Percentiles rank a stretch among this genome's conserved stretches.
Conservation (phyloP, 2,113 vertebrate species). For the Ochotona curzoniae region DNA sequence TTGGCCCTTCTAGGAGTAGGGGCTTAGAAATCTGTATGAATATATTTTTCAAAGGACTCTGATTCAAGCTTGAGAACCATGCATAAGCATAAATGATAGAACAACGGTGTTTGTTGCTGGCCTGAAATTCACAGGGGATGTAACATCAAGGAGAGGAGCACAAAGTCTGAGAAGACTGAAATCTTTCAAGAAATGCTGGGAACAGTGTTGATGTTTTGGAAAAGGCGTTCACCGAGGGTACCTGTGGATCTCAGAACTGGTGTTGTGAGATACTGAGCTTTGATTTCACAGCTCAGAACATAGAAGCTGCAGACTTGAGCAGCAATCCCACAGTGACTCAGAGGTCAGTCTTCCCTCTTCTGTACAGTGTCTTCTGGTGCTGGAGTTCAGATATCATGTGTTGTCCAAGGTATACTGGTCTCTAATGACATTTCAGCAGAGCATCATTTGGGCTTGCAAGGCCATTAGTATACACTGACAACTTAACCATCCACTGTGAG, state of each 20-base stretch:
- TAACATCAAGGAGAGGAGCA: neutral
- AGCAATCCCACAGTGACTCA: neutral
- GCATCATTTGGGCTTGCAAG: neutral
- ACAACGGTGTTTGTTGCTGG: neutral
- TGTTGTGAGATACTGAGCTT: neutral
- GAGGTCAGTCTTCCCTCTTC: neutral
- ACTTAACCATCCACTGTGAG: neutral
- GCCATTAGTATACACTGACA: neutral
- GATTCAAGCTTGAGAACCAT: neutral
- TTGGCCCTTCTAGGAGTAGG: neutral
- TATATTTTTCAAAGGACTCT: neutral
- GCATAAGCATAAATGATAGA: neutral
- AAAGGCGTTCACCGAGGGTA: neutral
- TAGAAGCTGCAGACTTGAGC: neutral
- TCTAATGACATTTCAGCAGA: slow-evolving; percentile 32
- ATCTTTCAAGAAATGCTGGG: neutral
- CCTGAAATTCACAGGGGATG: neutral
- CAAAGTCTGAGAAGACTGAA: slow-evolving; percentile 10
- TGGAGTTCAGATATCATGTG: slow-evolving; percentile 20
- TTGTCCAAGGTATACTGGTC: slow-evolving; percentile 36
- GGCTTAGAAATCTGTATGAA: neutral
- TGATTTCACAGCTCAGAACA: neutral
- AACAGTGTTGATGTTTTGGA: neutral
- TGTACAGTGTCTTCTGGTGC: neutral
- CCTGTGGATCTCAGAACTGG: neutral